Conservation (phyloP, 37 sponge, comb jelly and placozoan species). For the Halisarca cf. caerulea region DNA sequence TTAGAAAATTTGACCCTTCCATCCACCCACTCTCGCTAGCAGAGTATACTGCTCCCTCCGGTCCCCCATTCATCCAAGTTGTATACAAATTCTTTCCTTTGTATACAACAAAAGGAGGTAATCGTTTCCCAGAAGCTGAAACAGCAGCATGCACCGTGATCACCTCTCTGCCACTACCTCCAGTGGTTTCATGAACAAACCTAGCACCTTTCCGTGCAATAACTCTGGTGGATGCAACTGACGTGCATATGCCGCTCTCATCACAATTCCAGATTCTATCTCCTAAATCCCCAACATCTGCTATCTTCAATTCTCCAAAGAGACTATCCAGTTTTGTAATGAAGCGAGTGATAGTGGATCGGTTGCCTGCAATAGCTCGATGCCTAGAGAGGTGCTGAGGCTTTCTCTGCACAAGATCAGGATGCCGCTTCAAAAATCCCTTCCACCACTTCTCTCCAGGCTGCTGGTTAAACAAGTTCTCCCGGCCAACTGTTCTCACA, state of each 20-base stretch:
- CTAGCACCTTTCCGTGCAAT: background rate
- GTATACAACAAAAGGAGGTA: slow-evolving; percentile 11
- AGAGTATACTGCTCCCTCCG: background rate
- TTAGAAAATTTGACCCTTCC: slow-evolving; percentile 9
- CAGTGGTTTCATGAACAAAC: background rate
- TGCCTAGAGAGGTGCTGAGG: slow-evolving; percentile 15
- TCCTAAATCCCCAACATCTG: background rate
- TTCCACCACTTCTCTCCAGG: background rate
- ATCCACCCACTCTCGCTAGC: slow-evolving; percentile 1
- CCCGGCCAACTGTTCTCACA: background rate
- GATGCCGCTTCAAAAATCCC: slow-evolving; percentile 3
- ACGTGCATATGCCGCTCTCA: background rate
- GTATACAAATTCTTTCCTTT: background rate
- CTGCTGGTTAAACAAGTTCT: background rate
- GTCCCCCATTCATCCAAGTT: background rate
- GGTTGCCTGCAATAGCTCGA: background rate
- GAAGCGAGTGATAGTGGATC: background rate
- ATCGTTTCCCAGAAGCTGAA: slow-evolving; percentile 5
- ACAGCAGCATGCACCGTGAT: slow-evolving; percentile 18
- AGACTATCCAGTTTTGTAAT: background rate
- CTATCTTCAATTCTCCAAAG: background rate
- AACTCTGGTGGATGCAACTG: background rate
- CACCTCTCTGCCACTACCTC: slow-evolving; percentile 15
- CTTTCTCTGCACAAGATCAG: background rate
- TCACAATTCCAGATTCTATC: slow-evolving; percentile 11